A percentile compares a stretch with the other conserved stretches of the same genome.
These are phyloP conservation scores for Peucedramus taeniatus DNA, from an alignment of 2,113 vertebrate genomes.

Conservation along the genomic window DNA sequence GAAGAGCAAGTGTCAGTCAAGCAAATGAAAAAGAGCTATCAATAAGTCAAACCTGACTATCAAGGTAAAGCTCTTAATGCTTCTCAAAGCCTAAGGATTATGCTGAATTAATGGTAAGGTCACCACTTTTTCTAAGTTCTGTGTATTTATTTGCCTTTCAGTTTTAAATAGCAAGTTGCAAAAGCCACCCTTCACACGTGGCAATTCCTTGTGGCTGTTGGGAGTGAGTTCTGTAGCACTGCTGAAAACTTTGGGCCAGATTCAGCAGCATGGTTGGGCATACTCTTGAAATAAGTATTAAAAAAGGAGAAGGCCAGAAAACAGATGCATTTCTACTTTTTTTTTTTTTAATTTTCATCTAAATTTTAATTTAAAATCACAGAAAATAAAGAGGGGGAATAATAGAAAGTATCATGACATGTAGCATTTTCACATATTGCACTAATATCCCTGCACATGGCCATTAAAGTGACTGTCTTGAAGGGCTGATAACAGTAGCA, in stretches of 20 bases:
- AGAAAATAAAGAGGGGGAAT: neutral
- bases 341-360: neutral
- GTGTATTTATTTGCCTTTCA: neutral
- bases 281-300: neutral
- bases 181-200: neutral
- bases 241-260: neutral
- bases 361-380: neutral
- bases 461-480: neutral
- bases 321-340: neutral
- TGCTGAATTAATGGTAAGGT: conserved; percentile 19
- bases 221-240: neutral
- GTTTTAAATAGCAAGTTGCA: neutral
- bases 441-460: neutral
- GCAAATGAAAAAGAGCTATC: neutral
- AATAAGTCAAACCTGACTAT: neutral
- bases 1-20: neutral
- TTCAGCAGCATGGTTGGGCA: neutral
- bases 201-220: neutral
- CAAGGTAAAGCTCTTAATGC: neutral
- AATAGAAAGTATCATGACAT: neutral
- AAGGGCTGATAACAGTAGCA: neutral
- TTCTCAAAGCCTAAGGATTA: neutral
- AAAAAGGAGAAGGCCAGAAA: neutral
- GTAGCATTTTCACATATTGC: neutral
- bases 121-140: neutral